Evolutionary conservation across 2,888 invertebrate species (phyloP).

Genomic region (Drepana falcataria): DNA sequence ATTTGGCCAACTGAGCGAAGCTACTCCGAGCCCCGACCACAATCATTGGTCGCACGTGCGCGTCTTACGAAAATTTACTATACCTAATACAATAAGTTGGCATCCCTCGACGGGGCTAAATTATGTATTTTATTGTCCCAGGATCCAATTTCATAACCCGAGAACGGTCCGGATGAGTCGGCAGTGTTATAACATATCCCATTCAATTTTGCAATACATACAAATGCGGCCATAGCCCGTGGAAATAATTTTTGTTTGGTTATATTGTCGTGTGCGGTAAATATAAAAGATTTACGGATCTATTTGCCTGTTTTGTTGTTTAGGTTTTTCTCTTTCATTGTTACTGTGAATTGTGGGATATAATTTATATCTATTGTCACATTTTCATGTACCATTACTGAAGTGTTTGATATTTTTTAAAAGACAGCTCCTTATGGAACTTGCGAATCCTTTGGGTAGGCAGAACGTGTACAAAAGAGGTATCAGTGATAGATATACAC

Average conservation of each 20-base stretch:
- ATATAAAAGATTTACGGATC: neutral
- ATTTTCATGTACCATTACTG: neutral
- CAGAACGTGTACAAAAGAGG: too few relatives aligned
- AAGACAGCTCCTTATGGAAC: too few relatives aligned
- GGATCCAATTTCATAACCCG: slow-evolving; percentile 66
- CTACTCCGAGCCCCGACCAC: slow-evolving; percentile 38
- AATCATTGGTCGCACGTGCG: slow-evolving; percentile 55
- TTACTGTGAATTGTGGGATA: neutral
- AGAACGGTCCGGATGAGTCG: slow-evolving; percentile 48
- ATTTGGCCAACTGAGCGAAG: neutral
- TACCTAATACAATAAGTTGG: slow-evolving; percentile 66
- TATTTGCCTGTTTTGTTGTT: neutral
- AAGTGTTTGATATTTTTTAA: too few relatives aligned
- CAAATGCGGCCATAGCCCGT: slow-evolving; percentile 38
- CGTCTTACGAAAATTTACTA: slow-evolving; percentile 60
- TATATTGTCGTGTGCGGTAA: neutral
- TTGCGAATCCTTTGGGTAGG: too few relatives aligned
- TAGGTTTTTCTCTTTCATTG: neutral
- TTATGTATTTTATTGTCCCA: slow-evolving; percentile 68
- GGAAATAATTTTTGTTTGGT: slow-evolving; percentile 13
- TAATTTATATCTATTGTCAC: neutral
- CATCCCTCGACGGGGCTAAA: slow-evolving; percentile 43
- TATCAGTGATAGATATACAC: too few relatives aligned
- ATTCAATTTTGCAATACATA: slow-evolving; percentile 65
- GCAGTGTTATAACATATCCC: slow-evolving; percentile 40